Evolutionary conservation across 1,140 invertebrate species (phyloP), one percentile per base, ranked within the genome.

Genomic region (Atta cephalotes): DNA sequence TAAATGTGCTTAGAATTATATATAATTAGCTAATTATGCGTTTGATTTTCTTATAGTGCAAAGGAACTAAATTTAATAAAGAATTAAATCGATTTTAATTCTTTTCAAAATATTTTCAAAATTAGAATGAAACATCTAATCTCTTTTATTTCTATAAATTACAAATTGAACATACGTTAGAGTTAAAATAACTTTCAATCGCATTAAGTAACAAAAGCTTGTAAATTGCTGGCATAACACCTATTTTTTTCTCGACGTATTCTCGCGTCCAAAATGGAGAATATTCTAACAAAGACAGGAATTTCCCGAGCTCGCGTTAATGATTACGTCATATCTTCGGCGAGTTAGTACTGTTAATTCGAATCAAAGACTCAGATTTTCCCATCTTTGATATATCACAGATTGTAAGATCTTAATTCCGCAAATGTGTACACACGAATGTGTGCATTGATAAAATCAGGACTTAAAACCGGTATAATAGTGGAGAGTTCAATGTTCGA

Each of bases 131-230:
- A 62, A 49, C 10, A 49, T 7, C 16, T 49, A 25, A 25, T 28
- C 25, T 25, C 25, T 25, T 10, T 60, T 10, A 60, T 21, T n/a
- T 58, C 3, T 58, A 14, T 39, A 62, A 49, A 28, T 10, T 31
- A 16, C 28, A 31, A 81, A 66, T n/a, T 31, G 39, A 66, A 45
- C 3, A 14, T 16, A 35, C 3, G 28, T 31, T n/a, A 68, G 45
- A 74, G 3, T 72, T 16, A 49, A 45, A 9, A 3, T 51, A 62
- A 84, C 28, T 76, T 63, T 25, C 25, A 45, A 49, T 3, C 25
- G 14, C 14, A 6, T 80, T 25, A 25, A 45, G n/a, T 71, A 84
- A 84, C 70, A 84, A 84, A 84, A 74, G 39, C 80, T 84, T 58
- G 35, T 84, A 76, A 84, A 84, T 81, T 35, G 25, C 7, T 84